Base-by-base conservation (phyloP, 2,113 vertebrate genomes). In the Mobula hypostoma region DNA sequence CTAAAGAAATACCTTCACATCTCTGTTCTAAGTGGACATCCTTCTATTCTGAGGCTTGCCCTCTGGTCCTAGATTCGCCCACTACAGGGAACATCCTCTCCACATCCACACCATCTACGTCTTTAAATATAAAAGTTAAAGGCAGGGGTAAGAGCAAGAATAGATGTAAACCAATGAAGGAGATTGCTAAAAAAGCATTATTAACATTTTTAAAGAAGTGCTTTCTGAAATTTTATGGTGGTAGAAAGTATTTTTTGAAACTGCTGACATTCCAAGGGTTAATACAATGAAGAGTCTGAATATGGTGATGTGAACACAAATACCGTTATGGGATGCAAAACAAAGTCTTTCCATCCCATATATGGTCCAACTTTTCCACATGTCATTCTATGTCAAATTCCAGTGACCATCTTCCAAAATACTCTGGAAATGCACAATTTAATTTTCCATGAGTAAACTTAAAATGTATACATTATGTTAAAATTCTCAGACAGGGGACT, bases 341-440 rank as follows among this genome's bases (percentile, higher is more conserved):
- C 68, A 93, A 93, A 56, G 91, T 74, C 9, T 93, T 93, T 93
- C 91, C 91, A 93, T 93, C 24, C 91, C 91, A 72, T 93, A 93
- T 93, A 93, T 93, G 91, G 91, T 24, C 11, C 40, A 93, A 56
- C 90, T 17, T 68, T 36, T 72, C 91, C n/a, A 74, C 91, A 74
- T 90, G 70, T 91, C 88, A 91, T 70, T 14, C n/a, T 36, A 40
- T 91, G n/a, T 74, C 68, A 93, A 93, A 93, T 93, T 93, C 91
- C 91, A 74, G 40, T 93, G 21, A 48, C 19, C 74, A 48, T 93
- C 32, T 56, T 93, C 24, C 72, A 70, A 93, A 93, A 93, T 93
- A 72, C 40, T 76, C 70, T 56, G 24, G 40, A 74, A 93, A 93
- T 76, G 70, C 40, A 48, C 91, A 93, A 93, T 0, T 76, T 66